These are phyloP conservation scores for Arothron firmamentum DNA, from an alignment of 2,113 vertebrate genomes.

Conservation along the genomic window DNA sequence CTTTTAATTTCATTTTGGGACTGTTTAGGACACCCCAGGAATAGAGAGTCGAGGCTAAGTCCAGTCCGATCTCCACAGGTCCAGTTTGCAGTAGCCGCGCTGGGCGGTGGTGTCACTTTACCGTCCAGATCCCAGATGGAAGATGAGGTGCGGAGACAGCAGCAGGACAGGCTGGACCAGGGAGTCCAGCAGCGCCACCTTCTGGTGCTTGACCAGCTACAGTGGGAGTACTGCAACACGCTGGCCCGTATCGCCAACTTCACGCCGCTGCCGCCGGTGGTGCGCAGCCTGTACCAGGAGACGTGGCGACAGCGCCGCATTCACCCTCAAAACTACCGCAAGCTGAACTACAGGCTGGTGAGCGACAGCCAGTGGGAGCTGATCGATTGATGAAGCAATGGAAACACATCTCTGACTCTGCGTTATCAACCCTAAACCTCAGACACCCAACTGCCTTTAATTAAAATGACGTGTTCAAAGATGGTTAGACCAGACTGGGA, in stretches of 20 bases:
- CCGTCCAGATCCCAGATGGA: slow-evolving; percentile 59
- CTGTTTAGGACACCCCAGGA: background rate
- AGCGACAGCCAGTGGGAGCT: slow-evolving; percentile 61
- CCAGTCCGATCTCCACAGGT: slow-evolving; percentile 33
- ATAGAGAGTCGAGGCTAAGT: background rate
- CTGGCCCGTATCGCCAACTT: slow-evolving; percentile 57
- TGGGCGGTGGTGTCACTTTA: slow-evolving; percentile 54
- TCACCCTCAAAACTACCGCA: slow-evolving; percentile 56
- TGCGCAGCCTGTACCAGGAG: slow-evolving; percentile 64
- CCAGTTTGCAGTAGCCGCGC: slow-evolving; percentile 61
- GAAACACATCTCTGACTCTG: no score
- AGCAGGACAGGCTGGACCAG: slow-evolving; percentile 23
- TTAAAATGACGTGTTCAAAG: no score
- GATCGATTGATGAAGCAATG: slow-evolving; percentile 8
- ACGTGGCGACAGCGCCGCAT: slow-evolving; percentile 46
- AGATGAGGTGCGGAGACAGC: slow-evolving; percentile 32
- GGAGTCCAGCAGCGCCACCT: slow-evolving; percentile 62
- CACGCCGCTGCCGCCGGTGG: slow-evolving; percentile 41
- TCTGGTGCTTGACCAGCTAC: slow-evolving; percentile 48
- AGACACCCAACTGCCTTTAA: no score
- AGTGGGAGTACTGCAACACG: slow-evolving; percentile 67
- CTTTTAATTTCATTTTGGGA: no score
- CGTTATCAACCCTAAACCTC: no score
- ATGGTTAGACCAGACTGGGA: no score
- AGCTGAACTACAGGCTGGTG: slow-evolving; percentile 63